phyloP scores from a whole-genome alignment of 92 coral and sea anemone species.

The Parazoanthus atlanticus region DNA sequence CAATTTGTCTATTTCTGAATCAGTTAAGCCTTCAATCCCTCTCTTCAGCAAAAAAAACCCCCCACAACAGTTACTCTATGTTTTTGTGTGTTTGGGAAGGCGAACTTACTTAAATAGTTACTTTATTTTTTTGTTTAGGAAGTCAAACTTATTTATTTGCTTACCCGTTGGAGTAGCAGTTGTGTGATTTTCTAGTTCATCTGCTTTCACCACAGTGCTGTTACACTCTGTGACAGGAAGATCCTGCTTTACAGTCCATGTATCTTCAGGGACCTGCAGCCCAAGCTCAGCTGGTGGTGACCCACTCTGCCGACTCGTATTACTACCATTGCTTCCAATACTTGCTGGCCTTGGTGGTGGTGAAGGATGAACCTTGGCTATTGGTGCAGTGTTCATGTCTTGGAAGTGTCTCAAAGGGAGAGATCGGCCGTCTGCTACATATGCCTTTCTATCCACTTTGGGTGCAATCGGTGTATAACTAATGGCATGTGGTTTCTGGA shows the following conservation, averaged over 20 bases:
- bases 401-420: conserved; percentile 67
- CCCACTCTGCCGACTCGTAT: conserved; percentile 44
- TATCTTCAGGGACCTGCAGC: conserved; percentile 20
- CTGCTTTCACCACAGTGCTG: background rate
- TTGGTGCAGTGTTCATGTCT: conserved; percentile 40
- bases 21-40: too few relatives aligned
- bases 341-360: conserved; percentile 77
- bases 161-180: background rate
- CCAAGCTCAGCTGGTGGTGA: conserved; percentile 36
- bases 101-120: too few relatives aligned
- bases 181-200: conserved; percentile 2
- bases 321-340: conserved; percentile 53
- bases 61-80: too few relatives aligned
- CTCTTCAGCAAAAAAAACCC: too few relatives aligned
- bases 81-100: too few relatives aligned
- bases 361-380: conserved; percentile 57
- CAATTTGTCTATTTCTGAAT: too few relatives aligned
- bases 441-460: conserved; percentile 23
- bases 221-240: background rate
- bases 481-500: background rate
- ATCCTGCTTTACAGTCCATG: background rate
- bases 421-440: conserved; percentile 54
- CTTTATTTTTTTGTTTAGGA: too few relatives aligned
- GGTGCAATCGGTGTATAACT: conserved; percentile 19
- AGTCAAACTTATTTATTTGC: background rate